Evolutionary conservation across 2,888 invertebrate species (phyloP).

Genomic region (Antheraea assamensis): DNA sequence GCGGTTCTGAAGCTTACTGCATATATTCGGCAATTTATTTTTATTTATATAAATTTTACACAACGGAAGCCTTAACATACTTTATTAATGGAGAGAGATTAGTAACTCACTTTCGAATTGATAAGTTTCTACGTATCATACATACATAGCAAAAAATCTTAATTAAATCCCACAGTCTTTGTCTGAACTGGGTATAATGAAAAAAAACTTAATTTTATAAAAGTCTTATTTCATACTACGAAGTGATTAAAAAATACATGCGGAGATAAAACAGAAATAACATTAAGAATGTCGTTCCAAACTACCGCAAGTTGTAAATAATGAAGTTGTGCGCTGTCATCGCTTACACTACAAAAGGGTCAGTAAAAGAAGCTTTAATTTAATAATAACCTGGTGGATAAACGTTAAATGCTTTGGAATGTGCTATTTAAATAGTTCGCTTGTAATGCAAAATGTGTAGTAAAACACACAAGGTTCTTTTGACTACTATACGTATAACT

Average conservation of each 20-base stretch:
- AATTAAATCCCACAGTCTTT: background rate
- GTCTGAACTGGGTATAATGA: background rate
- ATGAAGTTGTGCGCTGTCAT: slow-evolving; percentile 1
- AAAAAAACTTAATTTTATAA: background rate
- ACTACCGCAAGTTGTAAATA: background rate
- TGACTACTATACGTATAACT: background rate
- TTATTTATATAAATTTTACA: background rate
- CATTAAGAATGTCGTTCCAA: slow-evolving; percentile 13
- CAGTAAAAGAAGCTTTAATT: background rate
- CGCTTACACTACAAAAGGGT: background rate
- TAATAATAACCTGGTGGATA: slow-evolving; percentile 7
- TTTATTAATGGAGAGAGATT: background rate
- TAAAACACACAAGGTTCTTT: background rate
- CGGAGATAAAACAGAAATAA: slow-evolving; percentile 3
- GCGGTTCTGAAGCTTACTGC: too few species aligned
- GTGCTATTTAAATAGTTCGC: slow-evolving; percentile 2
- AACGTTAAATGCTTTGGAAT: background rate
- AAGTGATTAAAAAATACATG: background rate
- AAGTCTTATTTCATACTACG: background rate
- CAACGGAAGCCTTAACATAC: background rate
- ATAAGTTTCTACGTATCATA: background rate
- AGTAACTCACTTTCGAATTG: background rate
- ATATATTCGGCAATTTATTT: too few species aligned
- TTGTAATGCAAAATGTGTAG: background rate
- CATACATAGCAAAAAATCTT: background rate